A percentile compares a stretch with the other conserved stretches of the same genome.
Conservation (phyloP, 2,797 vertebrate species). For the Brotula barbata region DNA sequence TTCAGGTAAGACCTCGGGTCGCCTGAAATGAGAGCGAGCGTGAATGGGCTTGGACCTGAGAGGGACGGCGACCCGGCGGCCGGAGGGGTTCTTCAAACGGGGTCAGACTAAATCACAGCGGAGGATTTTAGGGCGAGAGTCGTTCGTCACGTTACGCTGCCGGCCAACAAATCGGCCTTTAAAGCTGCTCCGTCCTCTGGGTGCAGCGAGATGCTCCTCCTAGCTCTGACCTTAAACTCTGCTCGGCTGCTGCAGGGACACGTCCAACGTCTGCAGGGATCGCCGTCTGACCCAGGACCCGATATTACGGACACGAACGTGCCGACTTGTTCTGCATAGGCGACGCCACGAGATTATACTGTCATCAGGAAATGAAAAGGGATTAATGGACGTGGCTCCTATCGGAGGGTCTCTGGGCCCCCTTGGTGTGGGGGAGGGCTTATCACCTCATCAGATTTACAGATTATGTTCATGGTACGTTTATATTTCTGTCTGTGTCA, state of each 20-base stretch:
- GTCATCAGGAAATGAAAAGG: constrained; percentile 32
- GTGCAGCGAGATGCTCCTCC: constrained; percentile 2
- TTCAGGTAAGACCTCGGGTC: no score
- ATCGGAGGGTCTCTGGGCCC: not conserved
- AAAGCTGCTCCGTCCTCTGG: constrained; percentile 7
- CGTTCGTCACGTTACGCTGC: constrained; percentile 12
- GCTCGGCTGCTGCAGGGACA: not conserved
- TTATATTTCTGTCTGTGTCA: constrained; percentile 12
- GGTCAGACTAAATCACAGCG: constrained; percentile 4
- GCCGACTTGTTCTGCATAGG: not conserved
- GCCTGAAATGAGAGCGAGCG: no score
- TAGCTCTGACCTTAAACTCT: not conserved
- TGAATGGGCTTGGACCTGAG: no score
- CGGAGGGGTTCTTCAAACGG: no score
- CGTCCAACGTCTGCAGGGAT: not conserved
- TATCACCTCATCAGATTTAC: constrained; percentile 39
- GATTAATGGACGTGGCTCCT: constrained; percentile 32
- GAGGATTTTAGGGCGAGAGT: constrained; percentile 10
- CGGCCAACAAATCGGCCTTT: not conserved
- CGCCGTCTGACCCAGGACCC: no score
- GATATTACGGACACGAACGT: no score
- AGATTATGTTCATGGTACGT: constrained; percentile 39
- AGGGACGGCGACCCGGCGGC: no score
- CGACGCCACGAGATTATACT: constrained; percentile 29
- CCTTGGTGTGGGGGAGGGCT: constrained; percentile 23